Evolutionary conservation across 2,113 vertebrate genomes (phyloP).

Genomic region (Gambusia holbrooki): DNA sequence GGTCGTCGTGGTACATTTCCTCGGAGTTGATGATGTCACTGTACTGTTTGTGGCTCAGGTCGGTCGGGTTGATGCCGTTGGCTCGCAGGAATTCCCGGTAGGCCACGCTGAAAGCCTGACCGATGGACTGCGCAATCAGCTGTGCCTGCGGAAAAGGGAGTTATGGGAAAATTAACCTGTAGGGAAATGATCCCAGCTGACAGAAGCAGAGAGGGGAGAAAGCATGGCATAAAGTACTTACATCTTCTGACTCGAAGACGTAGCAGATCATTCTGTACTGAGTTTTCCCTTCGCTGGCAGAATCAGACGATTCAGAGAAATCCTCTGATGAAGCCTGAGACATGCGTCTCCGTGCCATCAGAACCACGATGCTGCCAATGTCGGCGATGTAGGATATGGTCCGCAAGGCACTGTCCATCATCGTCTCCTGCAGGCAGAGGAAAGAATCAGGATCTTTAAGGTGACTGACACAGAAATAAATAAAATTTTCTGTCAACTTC

Average conservation of each 20-base stretch:
- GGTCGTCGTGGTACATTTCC: constrained; percentile 99
- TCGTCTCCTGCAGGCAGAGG: constrained; percentile 84
- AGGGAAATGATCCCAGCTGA: constrained; percentile 44
- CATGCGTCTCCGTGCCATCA: constrained; percentile 95
- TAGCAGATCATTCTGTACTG: constrained; percentile 99
- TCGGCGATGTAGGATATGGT: constrained; percentile 98
- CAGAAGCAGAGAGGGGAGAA: constrained; percentile 39
- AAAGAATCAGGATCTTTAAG: not conserved
- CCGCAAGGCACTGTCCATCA: constrained; percentile 98
- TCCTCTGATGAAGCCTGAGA: constrained; percentile 90
- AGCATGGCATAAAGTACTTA: constrained; percentile 79
- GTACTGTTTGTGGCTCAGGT: constrained; percentile 99
- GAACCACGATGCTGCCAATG: constrained; percentile 95
- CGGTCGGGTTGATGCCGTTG: constrained; percentile 98
- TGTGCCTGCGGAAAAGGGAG: constrained; percentile 85
- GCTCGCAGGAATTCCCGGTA: constrained; percentile 98
- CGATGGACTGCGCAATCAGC: constrained; percentile 98
- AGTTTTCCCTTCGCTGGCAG: constrained; percentile 86
- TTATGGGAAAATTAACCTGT: constrained; percentile 50
- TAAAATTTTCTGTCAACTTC: not conserved
- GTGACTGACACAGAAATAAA: not conserved
- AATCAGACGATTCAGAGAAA: constrained; percentile 88
- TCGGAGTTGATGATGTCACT: constrained; percentile 98
- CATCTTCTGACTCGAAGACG: constrained; percentile 97
- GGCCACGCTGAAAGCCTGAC: constrained; percentile 98